A percentile compares a stretch with the other conserved stretches of the same genome.
Conservation (phyloP, 2,113 vertebrate species). For the Lasiurus cinereus region DNA sequence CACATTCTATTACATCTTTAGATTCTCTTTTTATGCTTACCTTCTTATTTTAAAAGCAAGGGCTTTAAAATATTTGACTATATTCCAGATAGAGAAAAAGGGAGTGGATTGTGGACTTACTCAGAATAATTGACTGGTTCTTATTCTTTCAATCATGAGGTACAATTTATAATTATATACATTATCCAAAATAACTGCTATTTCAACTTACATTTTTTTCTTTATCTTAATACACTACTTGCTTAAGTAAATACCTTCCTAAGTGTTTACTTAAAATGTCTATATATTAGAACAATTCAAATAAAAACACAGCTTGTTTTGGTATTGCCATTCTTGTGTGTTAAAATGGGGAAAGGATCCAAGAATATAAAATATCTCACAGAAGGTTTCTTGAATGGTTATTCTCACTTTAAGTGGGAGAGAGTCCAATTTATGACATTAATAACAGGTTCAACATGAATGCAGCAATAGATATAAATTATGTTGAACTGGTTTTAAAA, state of each 20-base stretch:
- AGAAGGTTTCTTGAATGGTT: constrained; percentile 66
- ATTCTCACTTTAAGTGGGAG: constrained; percentile 47
- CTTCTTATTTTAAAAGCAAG: neutral
- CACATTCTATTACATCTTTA: neutral
- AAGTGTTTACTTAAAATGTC: constrained; percentile 48
- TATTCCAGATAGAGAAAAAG: neutral
- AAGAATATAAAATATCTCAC: constrained; percentile 69
- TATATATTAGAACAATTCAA: constrained; percentile 59
- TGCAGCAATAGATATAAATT: constrained; percentile 55
- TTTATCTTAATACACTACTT: constrained; percentile 52
- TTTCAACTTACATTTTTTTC: constrained; percentile 35
- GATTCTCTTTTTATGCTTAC: neutral
- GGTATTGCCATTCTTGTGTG: constrained; percentile 61
- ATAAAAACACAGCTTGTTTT: constrained; percentile 69
- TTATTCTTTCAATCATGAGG: neutral
- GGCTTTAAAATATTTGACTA: neutral
- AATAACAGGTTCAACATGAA: constrained; percentile 47
- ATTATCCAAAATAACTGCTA: neutral
- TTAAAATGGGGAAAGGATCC: constrained; percentile 68
- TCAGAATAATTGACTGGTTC: constrained; percentile 4
- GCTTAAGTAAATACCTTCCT: constrained; percentile 47
- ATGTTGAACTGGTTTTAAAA: constrained; percentile 49
- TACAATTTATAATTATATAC: neutral
- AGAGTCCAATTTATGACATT: constrained; percentile 64
- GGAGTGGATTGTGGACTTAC: neutral